A percentile compares a stretch with the other conserved stretches of the same genome.
phyloP scores from a whole-genome alignment of 2,113 vertebrate species.

The Gavia stellata region DNA sequence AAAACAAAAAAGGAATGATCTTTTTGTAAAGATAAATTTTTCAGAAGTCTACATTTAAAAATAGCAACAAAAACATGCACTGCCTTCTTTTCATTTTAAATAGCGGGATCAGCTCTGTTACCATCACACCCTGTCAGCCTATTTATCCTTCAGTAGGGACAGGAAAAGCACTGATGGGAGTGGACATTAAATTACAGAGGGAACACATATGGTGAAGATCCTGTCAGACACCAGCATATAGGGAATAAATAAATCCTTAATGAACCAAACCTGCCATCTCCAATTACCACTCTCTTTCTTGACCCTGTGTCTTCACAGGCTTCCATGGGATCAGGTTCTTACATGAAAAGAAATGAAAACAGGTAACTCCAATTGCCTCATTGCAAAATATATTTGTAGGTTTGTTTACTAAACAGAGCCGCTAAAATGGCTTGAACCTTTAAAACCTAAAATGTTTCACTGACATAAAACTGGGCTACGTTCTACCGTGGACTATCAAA shows the following conservation, averaged over 20 bases:
- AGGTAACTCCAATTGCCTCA: neutral
- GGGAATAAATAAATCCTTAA: constrained; percentile 23
- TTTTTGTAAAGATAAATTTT: neutral
- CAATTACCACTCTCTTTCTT: neutral
- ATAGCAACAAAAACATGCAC: neutral
- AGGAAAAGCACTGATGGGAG: neutral
- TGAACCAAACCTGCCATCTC: constrained; percentile 1
- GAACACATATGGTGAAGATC: neutral
- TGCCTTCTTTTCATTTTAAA: neutral
- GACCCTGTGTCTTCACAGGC: neutral
- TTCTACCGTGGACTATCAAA: neutral
- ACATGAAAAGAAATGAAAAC: neutral
- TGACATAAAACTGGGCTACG: neutral
- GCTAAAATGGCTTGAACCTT: neutral
- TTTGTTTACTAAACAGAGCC: neutral
- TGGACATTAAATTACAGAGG: neutral
- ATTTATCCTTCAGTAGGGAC: neutral
- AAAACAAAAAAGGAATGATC: neutral
- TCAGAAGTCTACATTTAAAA: neutral
- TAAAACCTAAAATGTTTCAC: neutral
- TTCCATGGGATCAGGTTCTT: neutral
- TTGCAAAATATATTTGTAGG: neutral
- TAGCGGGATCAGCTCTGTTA: neutral
- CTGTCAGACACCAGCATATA: neutral
- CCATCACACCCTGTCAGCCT: neutral